Conservation (phyloP, 1,140 invertebrate genomes). For the Subanguina moxae region DNA sequence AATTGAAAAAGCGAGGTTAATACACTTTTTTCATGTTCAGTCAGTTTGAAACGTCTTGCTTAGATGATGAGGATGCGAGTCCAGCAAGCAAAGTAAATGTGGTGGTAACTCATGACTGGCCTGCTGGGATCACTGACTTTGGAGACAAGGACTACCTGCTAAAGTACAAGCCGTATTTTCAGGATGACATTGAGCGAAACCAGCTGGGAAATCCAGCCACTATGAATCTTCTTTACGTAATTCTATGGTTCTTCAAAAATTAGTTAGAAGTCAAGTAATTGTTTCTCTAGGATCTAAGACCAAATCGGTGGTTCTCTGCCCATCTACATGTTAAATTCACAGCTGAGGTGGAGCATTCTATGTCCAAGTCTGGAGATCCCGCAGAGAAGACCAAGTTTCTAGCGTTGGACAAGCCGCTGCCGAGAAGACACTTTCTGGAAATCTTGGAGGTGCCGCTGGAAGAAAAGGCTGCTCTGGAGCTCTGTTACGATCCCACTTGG, state of each 20-base stretch:
- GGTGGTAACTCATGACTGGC: conserved; percentile 95
- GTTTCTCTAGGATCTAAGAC: conserved; percentile 71
- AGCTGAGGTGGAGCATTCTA: conserved; percentile 73
- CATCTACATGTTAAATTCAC: conserved; percentile 94
- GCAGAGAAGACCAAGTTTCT: conserved; percentile 68
- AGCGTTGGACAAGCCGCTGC: conserved; percentile 78
- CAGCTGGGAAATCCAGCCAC: conserved; percentile 78
- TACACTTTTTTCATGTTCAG: conserved; percentile 14
- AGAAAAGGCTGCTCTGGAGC: conserved; percentile 25
- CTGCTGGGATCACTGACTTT: conserved; percentile 77
- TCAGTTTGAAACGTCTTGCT: neutral
- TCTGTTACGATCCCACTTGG: conserved; percentile 44
- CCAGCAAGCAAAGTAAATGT: conserved; percentile 69
- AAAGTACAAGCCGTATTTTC: conserved; percentile 78
- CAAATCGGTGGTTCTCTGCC: conserved; percentile 90
- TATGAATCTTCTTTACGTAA: conserved; percentile 64
- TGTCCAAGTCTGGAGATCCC: neutral
- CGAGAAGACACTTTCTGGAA: conserved; percentile 73
- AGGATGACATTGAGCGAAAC: conserved; percentile 75
- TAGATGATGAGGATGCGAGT: neutral
- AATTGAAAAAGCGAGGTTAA: conserved; percentile 64
- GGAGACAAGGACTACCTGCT: conserved; percentile 76
- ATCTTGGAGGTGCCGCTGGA: conserved; percentile 16
- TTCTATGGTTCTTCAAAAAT: neutral
- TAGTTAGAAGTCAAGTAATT: neutral